A percentile compares a stretch with the other conserved stretches of the same genome.
phyloP scores from a whole-genome alignment of 1,140 invertebrate genomes.

The Diachasmimorpha longicaudata region DNA sequence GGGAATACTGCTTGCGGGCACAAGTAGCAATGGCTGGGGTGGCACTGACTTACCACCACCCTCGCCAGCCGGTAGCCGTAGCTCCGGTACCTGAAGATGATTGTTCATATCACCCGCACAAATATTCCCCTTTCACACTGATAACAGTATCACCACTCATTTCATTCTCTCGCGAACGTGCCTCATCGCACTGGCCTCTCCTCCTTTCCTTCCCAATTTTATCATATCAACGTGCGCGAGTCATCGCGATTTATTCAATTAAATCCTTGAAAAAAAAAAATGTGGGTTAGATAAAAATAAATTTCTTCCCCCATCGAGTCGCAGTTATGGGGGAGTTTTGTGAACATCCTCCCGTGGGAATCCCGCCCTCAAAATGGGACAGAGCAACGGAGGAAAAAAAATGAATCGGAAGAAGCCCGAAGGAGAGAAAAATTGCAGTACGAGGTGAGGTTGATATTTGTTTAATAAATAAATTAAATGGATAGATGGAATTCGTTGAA shows the following conservation, averaged over 20 bases:
- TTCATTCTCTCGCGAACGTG: slow-evolving; percentile 17
- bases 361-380: not conserved
- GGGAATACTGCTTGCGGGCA: slow-evolving; percentile 55
- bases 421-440: no score
- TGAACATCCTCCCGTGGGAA: no score
- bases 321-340: no score
- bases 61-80: slow-evolving; percentile 55
- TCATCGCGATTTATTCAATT: no score
- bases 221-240: not conserved
- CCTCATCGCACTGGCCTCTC: not conserved
- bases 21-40: slow-evolving; percentile 51
- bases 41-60: slow-evolving; percentile 39
- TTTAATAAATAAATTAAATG: no score
- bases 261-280: no score
- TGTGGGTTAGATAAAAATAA: no score
- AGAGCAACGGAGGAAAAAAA: no score
- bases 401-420: no score
- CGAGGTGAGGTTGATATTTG: no score
- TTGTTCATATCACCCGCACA: slow-evolving; percentile 45
- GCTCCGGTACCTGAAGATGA: slow-evolving; percentile 55
- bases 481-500: no score
- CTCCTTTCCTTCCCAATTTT: not conserved
- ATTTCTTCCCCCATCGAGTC: no score
- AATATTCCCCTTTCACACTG: not conserved
- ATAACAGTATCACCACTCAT: not conserved